Percentiles rank a stretch among this genome's conserved stretches.
Evolutionary conservation across 2,888 invertebrate genomes (phyloP).

Genomic region (Actias luna): DNA sequence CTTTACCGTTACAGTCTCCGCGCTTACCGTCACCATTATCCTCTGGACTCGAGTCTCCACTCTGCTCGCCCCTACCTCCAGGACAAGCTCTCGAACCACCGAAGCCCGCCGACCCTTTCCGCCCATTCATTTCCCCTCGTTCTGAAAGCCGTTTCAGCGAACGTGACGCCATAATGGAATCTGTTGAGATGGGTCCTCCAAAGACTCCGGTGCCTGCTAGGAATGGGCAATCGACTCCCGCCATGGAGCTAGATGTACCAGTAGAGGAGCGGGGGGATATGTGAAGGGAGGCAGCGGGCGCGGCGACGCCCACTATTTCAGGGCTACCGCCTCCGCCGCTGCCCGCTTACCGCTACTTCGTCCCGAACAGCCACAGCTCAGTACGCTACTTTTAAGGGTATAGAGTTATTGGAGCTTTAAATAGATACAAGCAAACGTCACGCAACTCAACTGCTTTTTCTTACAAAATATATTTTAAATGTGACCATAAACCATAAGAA

Average conservation of each 20-base stretch:
- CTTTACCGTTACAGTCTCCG: constrained; percentile 66
- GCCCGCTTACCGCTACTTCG: constrained; percentile 73
- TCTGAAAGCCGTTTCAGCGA: constrained; percentile 84
- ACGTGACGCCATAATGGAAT: constrained; percentile 78
- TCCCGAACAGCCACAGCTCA: constrained; percentile 69
- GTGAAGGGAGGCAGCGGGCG: constrained; percentile 77
- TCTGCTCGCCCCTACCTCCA: constrained; percentile 83
- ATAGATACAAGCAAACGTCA: not conserved
- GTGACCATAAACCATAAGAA: not conserved
- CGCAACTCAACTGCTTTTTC: constrained; percentile 5
- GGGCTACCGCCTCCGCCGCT: constrained; percentile 56
- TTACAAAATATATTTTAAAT: too few relatives aligned
- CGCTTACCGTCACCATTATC: constrained; percentile 80
- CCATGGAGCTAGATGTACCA: constrained; percentile 80
- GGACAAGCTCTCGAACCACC: constrained; percentile 85
- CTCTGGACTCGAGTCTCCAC: constrained; percentile 82
- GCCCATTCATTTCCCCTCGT: constrained; percentile 82
- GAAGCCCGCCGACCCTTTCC: constrained; percentile 77
- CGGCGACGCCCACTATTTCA: constrained; percentile 31
- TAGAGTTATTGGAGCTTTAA: not conserved
- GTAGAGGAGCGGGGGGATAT: constrained; percentile 83
- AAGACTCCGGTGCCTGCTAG: constrained; percentile 59
- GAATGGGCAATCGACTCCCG: constrained; percentile 51
- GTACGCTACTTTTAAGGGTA: constrained; percentile 64
- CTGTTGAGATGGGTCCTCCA: constrained; percentile 72